These are phyloP conservation scores for Bufo gargarizans DNA, from an alignment of 2,113 vertebrate species.

Conservation along the genomic window DNA sequence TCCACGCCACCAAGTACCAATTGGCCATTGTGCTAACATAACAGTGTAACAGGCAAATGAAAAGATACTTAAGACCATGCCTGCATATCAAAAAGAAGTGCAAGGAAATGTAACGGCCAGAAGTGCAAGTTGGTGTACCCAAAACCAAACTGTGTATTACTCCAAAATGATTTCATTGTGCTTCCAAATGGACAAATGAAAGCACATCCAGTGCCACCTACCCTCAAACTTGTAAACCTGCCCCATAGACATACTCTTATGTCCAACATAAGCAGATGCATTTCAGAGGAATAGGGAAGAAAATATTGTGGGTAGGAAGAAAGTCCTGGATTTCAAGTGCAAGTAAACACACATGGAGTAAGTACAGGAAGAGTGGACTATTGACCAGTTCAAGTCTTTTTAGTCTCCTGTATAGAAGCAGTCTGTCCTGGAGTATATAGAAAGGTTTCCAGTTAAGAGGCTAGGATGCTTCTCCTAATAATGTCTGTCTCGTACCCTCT, in stretches of 20 bases:
- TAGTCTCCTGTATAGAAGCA: constrained; percentile 57
- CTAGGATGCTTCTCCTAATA: constrained; percentile 89
- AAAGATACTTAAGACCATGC: constrained; percentile 44
- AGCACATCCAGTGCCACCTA: constrained; percentile 49
- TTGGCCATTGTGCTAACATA: constrained; percentile 34
- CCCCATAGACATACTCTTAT: constrained; percentile 49
- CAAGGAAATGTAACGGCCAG: constrained; percentile 58
- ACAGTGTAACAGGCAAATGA: constrained; percentile 32
- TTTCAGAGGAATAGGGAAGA: constrained; percentile 59
- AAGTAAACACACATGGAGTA: constrained; percentile 70
- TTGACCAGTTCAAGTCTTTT: constrained; percentile 56
- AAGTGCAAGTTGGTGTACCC: constrained; percentile 60
- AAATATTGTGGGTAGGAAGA: constrained; percentile 20
- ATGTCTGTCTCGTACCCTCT: constrained; percentile 84
- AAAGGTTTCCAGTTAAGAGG: constrained; percentile 77
- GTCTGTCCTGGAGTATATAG: constrained; percentile 44
- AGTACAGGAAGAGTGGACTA: constrained; percentile 61
- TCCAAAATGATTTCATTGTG: constrained; percentile 71
- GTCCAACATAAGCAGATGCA: constrained; percentile 33
- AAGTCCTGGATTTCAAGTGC: constrained; percentile 66
- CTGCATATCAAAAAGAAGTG: constrained; percentile 31
- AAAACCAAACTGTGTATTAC: constrained; percentile 61
- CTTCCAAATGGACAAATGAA: constrained; percentile 69
- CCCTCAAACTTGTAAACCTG: constrained; percentile 25
- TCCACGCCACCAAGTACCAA: constrained; percentile 25